Base-by-base conservation (phyloP, 2,113 vertebrate species). In the Andinoacara biseriatus region DNA sequence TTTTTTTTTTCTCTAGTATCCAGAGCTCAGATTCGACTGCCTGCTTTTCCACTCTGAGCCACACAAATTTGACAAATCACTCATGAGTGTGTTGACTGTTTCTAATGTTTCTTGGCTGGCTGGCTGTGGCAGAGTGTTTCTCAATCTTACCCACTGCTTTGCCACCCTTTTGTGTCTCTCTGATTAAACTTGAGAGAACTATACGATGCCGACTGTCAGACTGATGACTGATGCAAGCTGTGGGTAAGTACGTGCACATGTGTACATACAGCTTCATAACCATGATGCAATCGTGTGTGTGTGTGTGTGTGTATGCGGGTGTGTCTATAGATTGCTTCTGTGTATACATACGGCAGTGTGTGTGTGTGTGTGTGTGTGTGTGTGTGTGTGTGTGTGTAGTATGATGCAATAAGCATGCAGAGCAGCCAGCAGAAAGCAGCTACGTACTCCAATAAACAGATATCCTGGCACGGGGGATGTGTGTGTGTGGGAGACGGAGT, bases 141-240 rank as follows among this genome's bases (percentile, higher is more conserved):
- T 17, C 52, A 20, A 46, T 38, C 62, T 80, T 7, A 52, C 62
- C 11, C 31, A 26, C 22, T 26, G 49, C 8, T 80, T 60, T 69
- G 17, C 26, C 6, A 84, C 57, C 60, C 76, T 69, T 57, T 74
- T 31, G 20, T 54, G 69, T 76, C 7, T 77, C 40, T 46, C 49
- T 67, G 78, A 72, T 77, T 65, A 85, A 77, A 85, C 75, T 88
- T 88, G 78, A 0, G 60, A 78, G 86, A 85, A 87, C 80, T 79
- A 87, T 84, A 59, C 56, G 54, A 78, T 26, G 46, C 86, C 74
- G 65, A 80, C 85, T 67, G 84, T 58, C 80, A 75, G 89, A 61
- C 31, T 62, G 61, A 1, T 89, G 86, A 87, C 60, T 91, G 91
- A 86, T 79, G 86, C 86, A 90, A 91, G 82, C 79, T 61, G 67